These are phyloP conservation scores for Rhyacichthys aspro DNA, from an alignment of 2,797 vertebrate genomes.

Conservation along the genomic window DNA sequence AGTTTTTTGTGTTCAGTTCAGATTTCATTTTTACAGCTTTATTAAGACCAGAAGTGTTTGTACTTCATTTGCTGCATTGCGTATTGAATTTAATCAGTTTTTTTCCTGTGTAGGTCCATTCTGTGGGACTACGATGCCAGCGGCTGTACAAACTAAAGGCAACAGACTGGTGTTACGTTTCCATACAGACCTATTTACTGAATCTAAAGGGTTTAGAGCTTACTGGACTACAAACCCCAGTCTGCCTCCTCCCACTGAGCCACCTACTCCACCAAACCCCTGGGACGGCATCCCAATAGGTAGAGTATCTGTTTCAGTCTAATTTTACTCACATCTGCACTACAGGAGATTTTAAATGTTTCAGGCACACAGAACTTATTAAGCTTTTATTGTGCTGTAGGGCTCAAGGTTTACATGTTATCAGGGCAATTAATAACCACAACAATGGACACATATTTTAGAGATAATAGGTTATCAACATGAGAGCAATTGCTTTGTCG, in stretches of 20 bases:
- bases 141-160: constrained; percentile 63
- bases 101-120: constrained; percentile 73
- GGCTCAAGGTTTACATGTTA: not conserved
- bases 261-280: constrained; percentile 73
- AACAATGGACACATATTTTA: not conserved
- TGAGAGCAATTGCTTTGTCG: not conserved
- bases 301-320: constrained; percentile 34
- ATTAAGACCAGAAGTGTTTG: not conserved
- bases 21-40: too few relatives aligned
- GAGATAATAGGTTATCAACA: not conserved
- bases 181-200: constrained; percentile 73
- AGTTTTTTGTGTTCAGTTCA: constrained; percentile 5
- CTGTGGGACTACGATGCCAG: constrained; percentile 74
- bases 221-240: constrained; percentile 77
- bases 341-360: not conserved
- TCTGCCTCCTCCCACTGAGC: constrained; percentile 73
- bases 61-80: too few relatives aligned
- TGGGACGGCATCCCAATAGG: constrained; percentile 80
- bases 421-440: not conserved
- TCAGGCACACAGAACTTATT: not conserved
- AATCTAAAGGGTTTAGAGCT: constrained; percentile 81
- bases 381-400: not conserved
- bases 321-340: not conserved
- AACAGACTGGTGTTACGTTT: constrained; percentile 77
- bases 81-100: not conserved